Evolutionary conservation across 2,113 vertebrate genomes (phyloP).

Genomic region (Acrocephalus arundinaceus): DNA sequence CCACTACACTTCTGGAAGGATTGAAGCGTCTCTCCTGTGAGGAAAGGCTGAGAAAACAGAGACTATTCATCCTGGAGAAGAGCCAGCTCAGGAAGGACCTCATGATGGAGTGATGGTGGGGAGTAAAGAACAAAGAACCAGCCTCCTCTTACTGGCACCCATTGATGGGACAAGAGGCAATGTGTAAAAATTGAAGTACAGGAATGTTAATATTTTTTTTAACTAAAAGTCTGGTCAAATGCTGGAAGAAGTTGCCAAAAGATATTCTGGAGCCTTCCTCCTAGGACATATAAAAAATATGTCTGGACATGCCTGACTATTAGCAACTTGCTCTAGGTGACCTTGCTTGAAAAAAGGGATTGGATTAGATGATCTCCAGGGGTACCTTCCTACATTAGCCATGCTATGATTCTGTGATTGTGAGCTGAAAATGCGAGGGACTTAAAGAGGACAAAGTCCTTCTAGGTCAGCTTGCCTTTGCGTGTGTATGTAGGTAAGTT

Average conservation of each 20-base stretch:
- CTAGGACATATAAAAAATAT: neutral
- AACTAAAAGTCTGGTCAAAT: neutral
- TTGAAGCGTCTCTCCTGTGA: neutral
- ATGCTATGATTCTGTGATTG: neutral
- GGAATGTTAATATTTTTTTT: neutral
- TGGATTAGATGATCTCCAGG: neutral
- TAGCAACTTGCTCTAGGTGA: neutral
- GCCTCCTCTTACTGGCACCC: neutral
- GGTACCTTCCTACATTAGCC: neutral
- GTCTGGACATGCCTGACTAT: rapidly evolving
- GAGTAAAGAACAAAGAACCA: neutral
- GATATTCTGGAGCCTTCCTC: rapidly evolving
- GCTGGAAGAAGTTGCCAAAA: neutral
- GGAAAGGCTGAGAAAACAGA: neutral
- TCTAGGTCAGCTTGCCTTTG: neutral
- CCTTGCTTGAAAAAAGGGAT: neutral
- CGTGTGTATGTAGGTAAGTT: neutral
- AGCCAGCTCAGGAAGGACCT: neutral
- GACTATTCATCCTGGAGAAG: neutral
- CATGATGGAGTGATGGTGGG: rapidly evolving
- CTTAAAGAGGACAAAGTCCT: neutral
- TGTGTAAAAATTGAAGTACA: neutral
- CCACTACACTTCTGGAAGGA: neutral
- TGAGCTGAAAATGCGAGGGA: neutral
- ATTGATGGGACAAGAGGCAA: neutral